These are phyloP conservation scores for Archocentrus centrarchus DNA, from an alignment of 2,113 vertebrate genomes.

Conservation along the genomic window DNA sequence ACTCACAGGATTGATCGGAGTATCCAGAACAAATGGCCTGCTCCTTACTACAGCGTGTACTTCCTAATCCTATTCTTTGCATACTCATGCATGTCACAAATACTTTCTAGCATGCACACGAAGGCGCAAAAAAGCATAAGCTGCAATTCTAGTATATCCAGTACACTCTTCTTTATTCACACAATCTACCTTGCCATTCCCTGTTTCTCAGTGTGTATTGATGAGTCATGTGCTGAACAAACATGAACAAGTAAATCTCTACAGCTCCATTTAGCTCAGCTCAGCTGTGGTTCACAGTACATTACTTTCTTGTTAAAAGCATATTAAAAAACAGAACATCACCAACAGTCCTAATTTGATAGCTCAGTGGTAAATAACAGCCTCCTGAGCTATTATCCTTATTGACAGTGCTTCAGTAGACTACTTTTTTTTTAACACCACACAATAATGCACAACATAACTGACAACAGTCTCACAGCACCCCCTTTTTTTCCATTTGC, in stretches of 20 bases:
- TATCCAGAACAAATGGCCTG: background rate
- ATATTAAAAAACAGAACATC: background rate
- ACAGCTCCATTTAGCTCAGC: background rate
- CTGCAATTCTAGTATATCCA: background rate
- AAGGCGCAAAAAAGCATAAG: background rate
- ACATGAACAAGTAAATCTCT: background rate
- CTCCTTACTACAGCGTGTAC: background rate
- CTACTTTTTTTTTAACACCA: too few species aligned
- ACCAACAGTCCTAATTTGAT: background rate
- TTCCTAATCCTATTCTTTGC: background rate
- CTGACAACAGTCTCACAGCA: background rate
- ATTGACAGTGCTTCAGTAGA: background rate
- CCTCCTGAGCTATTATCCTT: background rate
- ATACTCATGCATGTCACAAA: background rate
- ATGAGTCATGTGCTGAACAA: background rate
- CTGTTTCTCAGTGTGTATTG: background rate
- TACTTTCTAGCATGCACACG: background rate
- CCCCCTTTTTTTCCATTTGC: too few species aligned
- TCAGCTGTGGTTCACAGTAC: background rate
- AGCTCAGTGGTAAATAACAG: background rate
- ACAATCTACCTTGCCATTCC: background rate
- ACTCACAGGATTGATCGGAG: background rate
- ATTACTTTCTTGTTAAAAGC: background rate
- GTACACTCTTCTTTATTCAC: background rate
- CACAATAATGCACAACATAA: background rate